Evolutionary conservation across 2,888 invertebrate genomes (phyloP).

Genomic region (Pediacus dermestoides): DNA sequence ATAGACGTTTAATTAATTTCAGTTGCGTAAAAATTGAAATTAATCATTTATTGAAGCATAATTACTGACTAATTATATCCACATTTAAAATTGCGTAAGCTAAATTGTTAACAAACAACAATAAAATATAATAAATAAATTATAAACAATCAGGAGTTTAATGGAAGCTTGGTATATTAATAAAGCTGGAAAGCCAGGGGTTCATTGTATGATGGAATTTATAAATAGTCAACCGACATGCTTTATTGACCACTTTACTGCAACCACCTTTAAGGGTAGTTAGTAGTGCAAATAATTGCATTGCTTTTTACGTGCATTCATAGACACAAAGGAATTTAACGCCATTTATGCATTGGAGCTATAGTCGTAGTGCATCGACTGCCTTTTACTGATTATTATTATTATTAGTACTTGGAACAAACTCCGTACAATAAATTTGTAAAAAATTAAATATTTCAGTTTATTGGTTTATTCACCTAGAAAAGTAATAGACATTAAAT

Average conservation of each 20-base stretch:
- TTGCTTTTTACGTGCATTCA: neutral
- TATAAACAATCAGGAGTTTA: too few species aligned
- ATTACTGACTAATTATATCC: too few species aligned
- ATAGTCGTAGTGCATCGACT: neutral
- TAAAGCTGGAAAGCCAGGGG: neutral
- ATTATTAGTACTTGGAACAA: neutral
- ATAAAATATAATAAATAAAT: too few species aligned
- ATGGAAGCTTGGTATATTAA: neutral
- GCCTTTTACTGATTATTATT: neutral
- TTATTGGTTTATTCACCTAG: neutral
- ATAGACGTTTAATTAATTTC: too few species aligned
- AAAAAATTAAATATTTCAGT: neutral
- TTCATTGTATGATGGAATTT: neutral
- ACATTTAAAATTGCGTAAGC: too few species aligned
- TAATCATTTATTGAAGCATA: too few species aligned
- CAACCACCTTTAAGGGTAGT: constrained; percentile 1
- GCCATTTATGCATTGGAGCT: neutral
- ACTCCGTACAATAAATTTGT: neutral
- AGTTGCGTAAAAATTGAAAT: too few species aligned
- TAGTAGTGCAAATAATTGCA: constrained; percentile 1
- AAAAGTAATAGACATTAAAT: too few species aligned
- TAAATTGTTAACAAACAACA: too few species aligned
- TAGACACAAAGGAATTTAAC: neutral
- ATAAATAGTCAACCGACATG: neutral
- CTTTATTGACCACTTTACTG: constrained; percentile 1